phyloP scores from a whole-genome alignment of 2,113 vertebrate species.

The Hemichromis elongatus region DNA sequence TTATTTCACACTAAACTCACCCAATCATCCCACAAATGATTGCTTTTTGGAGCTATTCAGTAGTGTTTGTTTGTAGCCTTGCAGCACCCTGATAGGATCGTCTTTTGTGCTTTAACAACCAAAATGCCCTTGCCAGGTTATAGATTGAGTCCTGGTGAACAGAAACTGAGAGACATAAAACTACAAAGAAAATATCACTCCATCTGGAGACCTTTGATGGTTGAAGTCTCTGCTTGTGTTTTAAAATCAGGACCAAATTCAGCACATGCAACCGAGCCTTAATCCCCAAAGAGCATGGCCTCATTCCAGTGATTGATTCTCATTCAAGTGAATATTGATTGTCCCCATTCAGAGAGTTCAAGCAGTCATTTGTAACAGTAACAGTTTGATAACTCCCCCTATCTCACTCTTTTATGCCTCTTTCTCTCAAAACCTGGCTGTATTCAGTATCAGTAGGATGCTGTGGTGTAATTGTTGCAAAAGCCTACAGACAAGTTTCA shows the following conservation, averaged over 20 bases:
- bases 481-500: background rate
- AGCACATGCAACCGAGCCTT: constrained; percentile 17
- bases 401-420: background rate
- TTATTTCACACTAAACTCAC: background rate
- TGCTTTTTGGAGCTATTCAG: background rate
- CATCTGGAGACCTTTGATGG: background rate
- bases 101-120: background rate
- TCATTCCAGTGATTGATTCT: constrained; percentile 63
- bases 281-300: constrained; percentile 49
- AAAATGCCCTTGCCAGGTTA: background rate
- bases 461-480: background rate
- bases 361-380: constrained; percentile 52
- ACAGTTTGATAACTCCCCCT: constrained; percentile 29
- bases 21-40: background rate
- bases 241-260: constrained; percentile 33
- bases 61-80: background rate
- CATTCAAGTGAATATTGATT: constrained; percentile 63
- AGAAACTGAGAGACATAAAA: background rate
- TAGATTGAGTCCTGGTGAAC: background rate
- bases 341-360: constrained; percentile 56
- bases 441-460: background rate
- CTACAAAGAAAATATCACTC: background rate
- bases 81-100: background rate
- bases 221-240: background rate
- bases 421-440: background rate